A percentile compares a stretch with the other conserved stretches of the same genome.
Conservation (phyloP, 2,113 vertebrate genomes). For the Ploceus nigricollis region DNA sequence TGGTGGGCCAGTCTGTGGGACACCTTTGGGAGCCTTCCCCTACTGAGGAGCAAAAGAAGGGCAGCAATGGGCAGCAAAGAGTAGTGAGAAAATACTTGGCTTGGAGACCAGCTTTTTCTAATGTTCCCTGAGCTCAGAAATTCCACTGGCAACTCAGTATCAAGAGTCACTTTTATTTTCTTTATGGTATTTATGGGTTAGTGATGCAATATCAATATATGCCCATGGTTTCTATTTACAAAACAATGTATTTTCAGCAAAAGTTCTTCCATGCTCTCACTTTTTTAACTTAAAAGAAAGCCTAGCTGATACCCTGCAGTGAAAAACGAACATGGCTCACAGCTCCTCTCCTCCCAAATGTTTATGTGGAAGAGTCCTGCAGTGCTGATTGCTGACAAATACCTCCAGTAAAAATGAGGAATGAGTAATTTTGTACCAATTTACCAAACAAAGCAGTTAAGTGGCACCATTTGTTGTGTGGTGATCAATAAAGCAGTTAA, state of each 20-base stretch:
- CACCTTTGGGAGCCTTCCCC: neutral
- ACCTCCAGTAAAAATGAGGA: neutral
- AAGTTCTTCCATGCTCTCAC: neutral
- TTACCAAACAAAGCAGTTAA: neutral
- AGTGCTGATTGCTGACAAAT: neutral
- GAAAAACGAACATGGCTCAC: neutral
- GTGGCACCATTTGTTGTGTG: neutral
- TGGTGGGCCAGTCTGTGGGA: neutral
- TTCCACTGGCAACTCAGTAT: slow-evolving; percentile 15
- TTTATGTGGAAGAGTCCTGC: neutral
- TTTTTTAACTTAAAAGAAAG: slow-evolving; percentile 11
- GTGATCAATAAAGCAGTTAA: neutral
- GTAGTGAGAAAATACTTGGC: slow-evolving; percentile 13
- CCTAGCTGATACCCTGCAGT: neutral
- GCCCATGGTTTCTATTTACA: slow-evolving; percentile 42
- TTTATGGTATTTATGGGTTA: slow-evolving; percentile 34
- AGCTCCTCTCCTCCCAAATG: neutral
- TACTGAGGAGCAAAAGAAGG: neutral
- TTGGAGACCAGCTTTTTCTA: neutral
- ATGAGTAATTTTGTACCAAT: neutral
- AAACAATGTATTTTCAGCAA: slow-evolving; percentile 23
- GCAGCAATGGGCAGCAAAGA: neutral
- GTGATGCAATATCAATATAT: slow-evolving; percentile 20
- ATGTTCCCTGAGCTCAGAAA: slow-evolving; percentile 26
- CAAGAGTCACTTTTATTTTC: slow-evolving; percentile 32